Percentiles rank a stretch among this genome's conserved stretches.
Evolutionary conservation across 1,140 invertebrate genomes (phyloP).

Genomic region (Galendromus occidentalis): DNA sequence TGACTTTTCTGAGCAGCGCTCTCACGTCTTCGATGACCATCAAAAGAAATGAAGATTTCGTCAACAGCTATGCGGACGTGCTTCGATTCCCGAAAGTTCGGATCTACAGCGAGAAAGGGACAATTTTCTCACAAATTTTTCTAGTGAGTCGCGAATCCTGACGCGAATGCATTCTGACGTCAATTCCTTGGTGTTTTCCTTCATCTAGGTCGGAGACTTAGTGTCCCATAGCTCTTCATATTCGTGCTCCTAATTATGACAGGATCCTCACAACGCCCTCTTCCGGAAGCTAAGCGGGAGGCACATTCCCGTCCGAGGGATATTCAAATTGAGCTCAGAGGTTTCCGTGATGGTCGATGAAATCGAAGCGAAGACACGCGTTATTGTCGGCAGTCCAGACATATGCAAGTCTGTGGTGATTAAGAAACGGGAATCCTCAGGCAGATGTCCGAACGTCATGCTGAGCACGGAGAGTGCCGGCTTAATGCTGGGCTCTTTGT

Average conservation of each 20-base stretch:
- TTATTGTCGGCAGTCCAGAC: neutral
- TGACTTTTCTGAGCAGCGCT: neutral
- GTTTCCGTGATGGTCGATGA: neutral
- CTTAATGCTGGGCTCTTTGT: too few species aligned
- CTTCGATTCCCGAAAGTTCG: neutral
- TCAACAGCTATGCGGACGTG: neutral
- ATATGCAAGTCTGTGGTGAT: neutral
- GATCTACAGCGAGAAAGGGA: neutral
- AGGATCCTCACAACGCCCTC: neutral
- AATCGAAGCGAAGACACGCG: neutral
- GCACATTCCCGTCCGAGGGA: neutral
- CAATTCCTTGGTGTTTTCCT: neutral
- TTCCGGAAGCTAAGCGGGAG: neutral
- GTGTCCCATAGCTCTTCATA: neutral
- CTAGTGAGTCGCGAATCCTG: neutral
- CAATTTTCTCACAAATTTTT: neutral
- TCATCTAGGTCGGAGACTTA: neutral
- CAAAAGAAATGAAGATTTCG: neutral
- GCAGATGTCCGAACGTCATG: too few species aligned
- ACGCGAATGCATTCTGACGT: neutral
- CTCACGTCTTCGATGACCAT: slow-evolving; percentile 6
- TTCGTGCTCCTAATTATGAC: neutral
- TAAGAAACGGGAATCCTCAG: too few species aligned
- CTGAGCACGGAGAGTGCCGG: too few species aligned
- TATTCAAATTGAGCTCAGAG: neutral